A percentile compares a stretch with the other conserved stretches of the same genome.
Conservation (phyloP, 2,113 vertebrate genomes). For the Grantiella picta region DNA sequence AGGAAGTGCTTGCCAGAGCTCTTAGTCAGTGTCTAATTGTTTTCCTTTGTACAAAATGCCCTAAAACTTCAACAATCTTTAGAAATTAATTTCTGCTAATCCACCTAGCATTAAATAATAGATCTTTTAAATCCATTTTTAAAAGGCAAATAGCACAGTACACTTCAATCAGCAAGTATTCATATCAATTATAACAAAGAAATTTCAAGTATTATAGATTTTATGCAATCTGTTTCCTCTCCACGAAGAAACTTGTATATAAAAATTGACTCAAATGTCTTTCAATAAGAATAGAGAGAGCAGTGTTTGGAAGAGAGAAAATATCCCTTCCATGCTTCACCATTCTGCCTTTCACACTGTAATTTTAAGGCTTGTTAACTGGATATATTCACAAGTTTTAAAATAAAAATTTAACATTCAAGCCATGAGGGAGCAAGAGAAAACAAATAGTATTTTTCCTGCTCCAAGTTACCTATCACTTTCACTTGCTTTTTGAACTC, state of each 20-base stretch:
- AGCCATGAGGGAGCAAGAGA: rapidly evolving
- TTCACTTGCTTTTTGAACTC: not conserved
- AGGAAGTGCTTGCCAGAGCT: not conserved
- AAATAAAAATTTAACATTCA: not conserved
- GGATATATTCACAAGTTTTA: not conserved
- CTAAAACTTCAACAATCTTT: not conserved
- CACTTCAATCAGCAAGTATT: not conserved
- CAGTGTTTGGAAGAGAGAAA: not conserved
- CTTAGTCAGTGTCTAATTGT: not conserved
- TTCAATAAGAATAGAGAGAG: not conserved
- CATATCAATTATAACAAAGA: not conserved
- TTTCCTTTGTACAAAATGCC: not conserved
- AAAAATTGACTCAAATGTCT: not conserved
- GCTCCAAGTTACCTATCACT: not conserved
- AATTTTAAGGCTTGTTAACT: not conserved
- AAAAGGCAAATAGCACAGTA: not conserved
- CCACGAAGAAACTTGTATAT: not conserved
- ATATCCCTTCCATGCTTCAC: not conserved
- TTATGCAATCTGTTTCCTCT: not conserved
- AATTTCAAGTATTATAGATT: not conserved
- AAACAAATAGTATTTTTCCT: not conserved
- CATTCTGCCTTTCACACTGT: not conserved
- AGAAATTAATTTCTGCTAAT: not conserved
- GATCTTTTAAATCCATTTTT: not conserved
- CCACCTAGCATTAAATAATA: not conserved